Evolutionary conservation across 2,888 invertebrate genomes (phyloP).

Genomic region (Catocala fraxini): DNA sequence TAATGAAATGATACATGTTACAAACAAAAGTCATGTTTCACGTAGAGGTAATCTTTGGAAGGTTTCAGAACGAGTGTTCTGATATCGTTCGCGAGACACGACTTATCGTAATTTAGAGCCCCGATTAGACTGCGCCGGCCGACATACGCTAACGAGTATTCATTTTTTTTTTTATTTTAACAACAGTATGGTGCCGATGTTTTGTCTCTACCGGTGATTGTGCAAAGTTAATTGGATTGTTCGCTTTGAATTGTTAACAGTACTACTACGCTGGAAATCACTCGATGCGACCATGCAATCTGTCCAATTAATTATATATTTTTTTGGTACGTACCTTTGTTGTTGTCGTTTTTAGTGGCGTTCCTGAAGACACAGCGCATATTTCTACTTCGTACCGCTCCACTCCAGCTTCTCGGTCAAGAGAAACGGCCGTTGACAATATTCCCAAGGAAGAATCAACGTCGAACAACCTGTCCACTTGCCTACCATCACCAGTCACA

Average conservation of each 20-base stretch:
- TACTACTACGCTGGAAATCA: conserved; percentile 56
- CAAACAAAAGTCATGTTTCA: conserved; percentile 76
- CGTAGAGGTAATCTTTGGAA: conserved; percentile 71
- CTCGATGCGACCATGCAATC: conserved; percentile 53
- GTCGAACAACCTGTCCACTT: conserved; percentile 96
- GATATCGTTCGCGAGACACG: conserved; percentile 79
- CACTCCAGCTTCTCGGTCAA: conserved; percentile 95
- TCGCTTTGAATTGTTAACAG: conserved; percentile 62
- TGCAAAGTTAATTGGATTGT: conserved; percentile 82
- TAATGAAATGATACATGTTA: conserved; percentile 65
- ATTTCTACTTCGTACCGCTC: conserved; percentile 95
- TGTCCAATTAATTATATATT: conserved; percentile 50
- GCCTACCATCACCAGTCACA: conserved; percentile 91
- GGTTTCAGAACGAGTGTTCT: conserved; percentile 80
- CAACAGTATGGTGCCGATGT: conserved; percentile 79
- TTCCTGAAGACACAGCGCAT: conserved; percentile 93
- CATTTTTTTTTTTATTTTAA: conserved; percentile 80
- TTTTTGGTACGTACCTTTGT: conserved; percentile 91
- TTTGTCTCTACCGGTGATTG: conserved; percentile 80
- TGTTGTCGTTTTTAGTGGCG: conserved; percentile 91
- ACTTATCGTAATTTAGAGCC: conserved; percentile 86
- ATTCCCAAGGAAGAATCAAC: conserved; percentile 96
- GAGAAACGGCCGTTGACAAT: conserved; percentile 93
- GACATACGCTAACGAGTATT: conserved; percentile 85
- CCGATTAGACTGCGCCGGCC: conserved; percentile 82